phyloP scores from a whole-genome alignment of 1,140 invertebrate genomes.

The Philotrypesis tridentata region DNA sequence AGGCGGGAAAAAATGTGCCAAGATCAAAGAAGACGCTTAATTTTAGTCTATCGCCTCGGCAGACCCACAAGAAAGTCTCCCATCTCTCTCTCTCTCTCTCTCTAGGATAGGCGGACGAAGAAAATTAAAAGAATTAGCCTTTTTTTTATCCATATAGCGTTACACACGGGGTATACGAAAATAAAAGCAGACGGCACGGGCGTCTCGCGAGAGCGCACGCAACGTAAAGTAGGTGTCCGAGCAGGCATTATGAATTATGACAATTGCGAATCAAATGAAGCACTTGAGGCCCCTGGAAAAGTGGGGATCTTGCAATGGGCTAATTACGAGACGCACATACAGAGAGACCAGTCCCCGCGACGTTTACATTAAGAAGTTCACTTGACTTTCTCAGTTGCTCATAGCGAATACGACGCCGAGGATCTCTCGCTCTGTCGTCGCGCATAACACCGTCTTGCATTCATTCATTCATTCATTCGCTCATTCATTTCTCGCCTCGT shows the following conservation, averaged over 20 bases:
- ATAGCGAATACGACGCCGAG: neutral
- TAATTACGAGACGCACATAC: constrained; percentile 11
- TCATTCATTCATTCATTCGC: too few species aligned
- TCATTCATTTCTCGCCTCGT: too few species aligned
- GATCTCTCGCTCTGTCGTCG: too few species aligned
- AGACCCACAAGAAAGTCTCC: too few species aligned
- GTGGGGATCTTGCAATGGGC: constrained; percentile 53
- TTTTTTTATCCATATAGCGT: neutral
- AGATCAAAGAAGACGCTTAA: too few species aligned
- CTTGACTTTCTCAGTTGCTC: constrained; percentile 23
- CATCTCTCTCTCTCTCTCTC: too few species aligned
- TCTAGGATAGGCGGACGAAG: neutral
- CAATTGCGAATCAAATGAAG: constrained; percentile 63
- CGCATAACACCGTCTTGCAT: too few species aligned
- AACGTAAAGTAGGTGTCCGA: constrained; percentile 46
- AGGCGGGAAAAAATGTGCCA: too few species aligned
- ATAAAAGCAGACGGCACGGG: constrained; percentile 30
- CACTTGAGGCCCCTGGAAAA: constrained; percentile 52
- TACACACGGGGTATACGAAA: constrained; percentile 1
- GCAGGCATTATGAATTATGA: constrained; percentile 58
- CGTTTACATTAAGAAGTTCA: constrained; percentile 41
- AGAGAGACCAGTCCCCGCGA: neutral
- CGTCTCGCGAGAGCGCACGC: constrained; percentile 11
- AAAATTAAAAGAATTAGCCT: constrained; percentile 25
- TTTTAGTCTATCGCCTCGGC: too few species aligned